Evolutionary conservation across 2,113 vertebrate genomes (phyloP), one percentile per base, ranked within the genome.

Genomic region (Apeltes quadracus): DNA sequence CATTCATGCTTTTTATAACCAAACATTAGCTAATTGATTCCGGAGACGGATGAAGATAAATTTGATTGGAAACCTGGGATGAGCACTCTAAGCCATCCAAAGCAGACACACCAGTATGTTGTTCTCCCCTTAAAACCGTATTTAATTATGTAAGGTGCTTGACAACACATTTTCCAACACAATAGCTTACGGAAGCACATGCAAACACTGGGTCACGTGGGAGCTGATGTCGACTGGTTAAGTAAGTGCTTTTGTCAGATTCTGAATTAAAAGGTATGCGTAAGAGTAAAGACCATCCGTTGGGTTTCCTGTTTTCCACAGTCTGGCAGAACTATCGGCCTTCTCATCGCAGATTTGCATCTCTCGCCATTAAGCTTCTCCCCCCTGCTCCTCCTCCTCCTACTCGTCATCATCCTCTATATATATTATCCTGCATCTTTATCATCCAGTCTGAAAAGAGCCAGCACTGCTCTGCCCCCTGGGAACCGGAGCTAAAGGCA

Each of bases 401-500:
- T 34, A 16, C 14, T 34, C 22, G 0, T 51, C 48, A 22, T 50
- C 48, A 22, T 58, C 56, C 18, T 39, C 64, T 39, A 48, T 18
- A 39, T 76, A 61, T 80, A 67, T 79, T 83, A 80, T 81, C 75
- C 76, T 79, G 78, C 78, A 78, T 85, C 79, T 89, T 82, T 84
- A 84, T 88, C 77, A 73, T 81, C 68, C 34, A 12, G 29, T 70
- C 74, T 83, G 81, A 82, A 82, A 87, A 72, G 76, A 83, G 77
- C 63, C 56, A 50, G 78, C 68, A 55, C 67, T 67, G 32, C 59
- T 51, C 2, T 20, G 12, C 72, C 76, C 86, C 62, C 69, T 56
- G 76, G 86, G 83, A 81, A 72, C 27, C 69, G 69, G 41, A 69
- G 62, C 78, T 71, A 75, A 72, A 81, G 76, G 72, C 76, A 68